A percentile compares a stretch with the other conserved stretches of the same genome.
Conservation (phyloP, 2,797 vertebrate species). For the Anableps anableps region DNA sequence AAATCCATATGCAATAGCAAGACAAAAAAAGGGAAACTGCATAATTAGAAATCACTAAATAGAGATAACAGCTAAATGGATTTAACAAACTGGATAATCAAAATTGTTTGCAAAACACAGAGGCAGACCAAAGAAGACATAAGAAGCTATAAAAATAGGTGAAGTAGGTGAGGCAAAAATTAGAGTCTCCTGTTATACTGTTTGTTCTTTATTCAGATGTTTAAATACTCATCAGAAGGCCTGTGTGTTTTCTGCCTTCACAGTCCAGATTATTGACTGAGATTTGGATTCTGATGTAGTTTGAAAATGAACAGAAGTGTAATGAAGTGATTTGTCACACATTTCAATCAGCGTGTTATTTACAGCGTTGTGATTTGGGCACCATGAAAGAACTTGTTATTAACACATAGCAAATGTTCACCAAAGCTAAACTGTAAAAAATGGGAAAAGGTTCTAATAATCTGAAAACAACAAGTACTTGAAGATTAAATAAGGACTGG, state of each 20-base stretch:
- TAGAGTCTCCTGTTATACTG: background rate
- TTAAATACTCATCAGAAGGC: slow-evolving; percentile 28
- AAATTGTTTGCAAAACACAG: background rate
- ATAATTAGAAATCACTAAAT: background rate
- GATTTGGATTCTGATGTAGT: background rate
- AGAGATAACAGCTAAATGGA: background rate
- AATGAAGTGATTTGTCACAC: slow-evolving; percentile 3
- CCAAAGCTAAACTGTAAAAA: background rate
- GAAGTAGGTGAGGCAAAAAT: background rate
- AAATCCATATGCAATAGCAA: background rate
- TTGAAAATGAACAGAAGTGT: background rate
- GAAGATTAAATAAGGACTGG: background rate
- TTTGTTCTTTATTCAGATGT: slow-evolving; percentile 5
- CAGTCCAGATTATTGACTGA: slow-evolving; percentile 12
- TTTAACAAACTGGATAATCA: background rate
- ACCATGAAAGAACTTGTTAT: background rate
- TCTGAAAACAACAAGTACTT: background rate
- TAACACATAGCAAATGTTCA: background rate
- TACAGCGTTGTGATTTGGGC: background rate
- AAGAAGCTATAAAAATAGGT: background rate
- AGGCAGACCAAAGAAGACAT: background rate
- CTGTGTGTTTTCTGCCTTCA: slow-evolving; percentile 4
- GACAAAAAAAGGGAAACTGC: background rate
- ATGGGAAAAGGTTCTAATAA: background rate
- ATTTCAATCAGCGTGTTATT: slow-evolving; percentile 1